Percentiles rank a stretch among this genome's conserved stretches.
phyloP scores from a whole-genome alignment of 1,140 invertebrate genomes.

The Eciton burchellii region DNA sequence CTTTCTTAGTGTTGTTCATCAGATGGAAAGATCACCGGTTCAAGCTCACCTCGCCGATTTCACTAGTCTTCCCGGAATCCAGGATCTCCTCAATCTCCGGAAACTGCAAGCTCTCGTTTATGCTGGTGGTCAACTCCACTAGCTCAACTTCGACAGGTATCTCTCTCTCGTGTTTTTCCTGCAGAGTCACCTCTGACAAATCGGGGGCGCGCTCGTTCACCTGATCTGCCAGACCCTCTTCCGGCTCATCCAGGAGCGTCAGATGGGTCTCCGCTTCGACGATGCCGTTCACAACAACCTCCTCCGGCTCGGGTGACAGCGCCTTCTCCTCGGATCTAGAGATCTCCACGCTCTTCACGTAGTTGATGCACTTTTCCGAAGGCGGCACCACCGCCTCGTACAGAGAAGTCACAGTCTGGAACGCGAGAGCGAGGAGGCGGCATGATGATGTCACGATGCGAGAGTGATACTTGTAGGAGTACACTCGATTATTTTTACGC shows the following conservation, averaged over 20 bases:
- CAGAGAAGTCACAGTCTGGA: slow-evolving; percentile 80
- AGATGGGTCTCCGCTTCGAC: slow-evolving; percentile 70
- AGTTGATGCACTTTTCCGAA: slow-evolving; percentile 83
- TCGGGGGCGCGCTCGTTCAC: slow-evolving; percentile 50
- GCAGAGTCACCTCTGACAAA: slow-evolving; percentile 56
- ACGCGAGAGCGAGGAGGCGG: slow-evolving; percentile 50
- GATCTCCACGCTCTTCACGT: slow-evolving; percentile 81
- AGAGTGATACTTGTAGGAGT: slow-evolving; percentile 17
- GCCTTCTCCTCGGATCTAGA: slow-evolving; percentile 72
- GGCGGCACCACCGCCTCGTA: slow-evolving; percentile 80
- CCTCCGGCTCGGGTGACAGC: slow-evolving; percentile 65
- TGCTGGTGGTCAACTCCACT: slow-evolving; percentile 81
- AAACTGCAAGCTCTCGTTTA: slow-evolving; percentile 82
- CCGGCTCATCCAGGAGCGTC: slow-evolving; percentile 63
- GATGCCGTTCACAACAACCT: slow-evolving; percentile 55
- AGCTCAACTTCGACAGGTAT: slow-evolving; percentile 80
- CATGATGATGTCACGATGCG: slow-evolving; percentile 41
- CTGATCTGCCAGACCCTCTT: slow-evolving; percentile 57
- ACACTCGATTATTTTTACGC: slow-evolving; percentile 52
- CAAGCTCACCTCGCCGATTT: slow-evolving; percentile 76
- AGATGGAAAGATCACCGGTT: neutral
- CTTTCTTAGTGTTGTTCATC: neutral
- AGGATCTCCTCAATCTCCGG: slow-evolving; percentile 82
- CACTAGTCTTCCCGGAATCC: slow-evolving; percentile 80
- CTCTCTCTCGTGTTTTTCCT: slow-evolving; percentile 60